These are phyloP conservation scores for Aythya baeri DNA, from an alignment of 2,113 vertebrate species.

Conservation along the genomic window DNA sequence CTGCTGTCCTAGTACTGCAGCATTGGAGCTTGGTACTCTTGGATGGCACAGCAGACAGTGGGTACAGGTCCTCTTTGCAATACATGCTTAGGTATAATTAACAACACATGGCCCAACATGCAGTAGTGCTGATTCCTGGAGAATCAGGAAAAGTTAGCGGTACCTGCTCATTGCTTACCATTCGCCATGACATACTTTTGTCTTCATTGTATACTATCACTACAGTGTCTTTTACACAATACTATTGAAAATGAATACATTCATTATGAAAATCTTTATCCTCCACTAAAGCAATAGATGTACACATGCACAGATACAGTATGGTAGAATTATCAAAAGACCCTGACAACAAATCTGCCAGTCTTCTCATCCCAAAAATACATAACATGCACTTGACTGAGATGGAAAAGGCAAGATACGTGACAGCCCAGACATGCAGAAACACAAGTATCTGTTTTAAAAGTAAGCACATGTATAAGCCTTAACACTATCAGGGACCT, in stretches of 20 bases:
- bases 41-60: background rate
- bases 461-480: background rate
- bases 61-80: background rate
- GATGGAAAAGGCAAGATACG: background rate
- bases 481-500: background rate
- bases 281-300: background rate
- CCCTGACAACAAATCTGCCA: background rate
- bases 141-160: background rate
- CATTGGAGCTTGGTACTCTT: background rate
- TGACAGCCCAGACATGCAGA: background rate
- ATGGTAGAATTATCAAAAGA: background rate
- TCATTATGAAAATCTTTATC: background rate
- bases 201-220: background rate
- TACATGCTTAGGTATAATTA: background rate
- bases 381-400: background rate
- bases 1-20: background rate
- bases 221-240: background rate
- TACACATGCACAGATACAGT: background rate
- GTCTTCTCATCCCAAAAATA: background rate
- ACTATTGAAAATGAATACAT: background rate
- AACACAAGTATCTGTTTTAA: background rate
- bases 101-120: background rate
- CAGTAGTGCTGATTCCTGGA: background rate
- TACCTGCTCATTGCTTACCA: background rate
- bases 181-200: background rate